Conservation (phyloP, 1,140 invertebrate species). For the Trichoplusia ni region DNA sequence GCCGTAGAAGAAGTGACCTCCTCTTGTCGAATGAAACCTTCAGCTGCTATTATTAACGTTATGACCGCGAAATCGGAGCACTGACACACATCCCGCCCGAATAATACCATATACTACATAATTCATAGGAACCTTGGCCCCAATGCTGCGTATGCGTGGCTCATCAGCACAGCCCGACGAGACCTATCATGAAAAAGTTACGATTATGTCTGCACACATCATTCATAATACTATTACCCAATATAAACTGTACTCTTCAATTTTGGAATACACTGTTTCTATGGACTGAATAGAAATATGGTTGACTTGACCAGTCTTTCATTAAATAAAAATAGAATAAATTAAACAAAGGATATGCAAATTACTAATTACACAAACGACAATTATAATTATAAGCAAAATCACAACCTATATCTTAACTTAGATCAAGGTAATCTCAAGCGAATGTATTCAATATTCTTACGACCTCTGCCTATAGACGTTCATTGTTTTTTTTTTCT, state of each 20-base stretch:
- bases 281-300: too few relatives aligned
- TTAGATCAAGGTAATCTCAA: conserved; percentile 66
- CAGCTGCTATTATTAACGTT: conserved; percentile 71
- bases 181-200: conserved; percentile 20
- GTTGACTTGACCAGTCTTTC: too few relatives aligned
- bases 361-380: neutral
- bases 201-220: neutral
- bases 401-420: conserved; percentile 38
- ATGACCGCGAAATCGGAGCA: conserved; percentile 74
- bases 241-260: neutral
- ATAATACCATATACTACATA: conserved; percentile 80
- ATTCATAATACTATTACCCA: neutral
- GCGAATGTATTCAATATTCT: conserved; percentile 63
- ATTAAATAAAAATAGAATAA: too few relatives aligned
- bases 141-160: conserved; percentile 47
- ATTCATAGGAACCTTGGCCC: conserved; percentile 78
- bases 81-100: conserved; percentile 71
- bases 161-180: conserved; percentile 22
- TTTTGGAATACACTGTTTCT: neutral
- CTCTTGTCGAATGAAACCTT: conserved; percentile 69
- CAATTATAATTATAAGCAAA: conserved; percentile 20
- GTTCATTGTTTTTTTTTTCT: conserved; percentile 70
- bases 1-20: conserved; percentile 60
- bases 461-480: conserved; percentile 64
- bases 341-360: conserved; percentile 1